Evolutionary conservation across 1,140 invertebrate genomes (phyloP), one percentile per base, ranked within the genome.

Genomic region (Ditylenchus dipsaci): DNA sequence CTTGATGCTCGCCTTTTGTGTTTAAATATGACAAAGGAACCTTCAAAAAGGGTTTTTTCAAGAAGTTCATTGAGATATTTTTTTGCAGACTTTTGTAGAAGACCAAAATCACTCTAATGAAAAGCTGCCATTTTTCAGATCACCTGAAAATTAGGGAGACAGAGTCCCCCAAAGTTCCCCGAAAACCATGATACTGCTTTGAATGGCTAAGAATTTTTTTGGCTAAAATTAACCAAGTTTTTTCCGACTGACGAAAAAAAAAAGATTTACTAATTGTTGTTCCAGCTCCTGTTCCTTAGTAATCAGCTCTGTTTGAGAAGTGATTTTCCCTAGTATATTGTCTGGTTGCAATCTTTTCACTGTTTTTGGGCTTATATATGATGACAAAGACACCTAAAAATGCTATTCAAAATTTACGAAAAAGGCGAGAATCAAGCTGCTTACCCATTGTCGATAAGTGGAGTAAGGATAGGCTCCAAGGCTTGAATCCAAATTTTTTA

Each of bases 391-490:
- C 3, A 38, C 33, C 33, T 38, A 11, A 38, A 38, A 3, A 38
- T 38, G 3, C 11, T 38, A 38, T 11, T 38, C 11, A 11, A 3
- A 38, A 38, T 5, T 5, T 5, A 38, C 3, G 11, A 38, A 5
- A 38, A 11, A 38, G 11, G 11, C 33, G 11, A 11, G 11, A 38
- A 5, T 38, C 3, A 38, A 38, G 11, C 11, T 38, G 33, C 33
- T 38, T 63, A 90, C 88, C 94, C 94, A 98, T 75, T 90, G 89
- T 70, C 89, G 88, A 83, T 89, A 91, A 68, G 89, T 89, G n/a
- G 70, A 17, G 30, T 47, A 71, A 38, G 94, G 93, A 87, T 97
- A 98, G 3, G 91, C 87, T 15, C 90, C 95, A 47, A 97, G 84
- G 83, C 88, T 90, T 70, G 85, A 85, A 78, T 97, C 93, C 47